These are phyloP conservation scores for Coregonus suidteri DNA, from an alignment of 2,797 vertebrate species.

Conservation along the genomic window DNA sequence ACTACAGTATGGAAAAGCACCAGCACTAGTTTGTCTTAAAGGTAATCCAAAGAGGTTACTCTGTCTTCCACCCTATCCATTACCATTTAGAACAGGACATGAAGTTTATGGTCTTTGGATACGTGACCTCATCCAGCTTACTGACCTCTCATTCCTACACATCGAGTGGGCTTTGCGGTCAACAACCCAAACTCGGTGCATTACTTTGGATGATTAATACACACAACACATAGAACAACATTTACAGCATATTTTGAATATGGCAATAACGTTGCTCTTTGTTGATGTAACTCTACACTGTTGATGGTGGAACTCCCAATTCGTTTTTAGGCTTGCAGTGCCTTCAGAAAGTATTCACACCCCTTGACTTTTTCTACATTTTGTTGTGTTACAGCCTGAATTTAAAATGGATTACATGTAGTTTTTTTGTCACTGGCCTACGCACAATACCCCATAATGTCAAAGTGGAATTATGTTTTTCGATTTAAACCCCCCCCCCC, in stretches of 20 bases:
- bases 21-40: slow-evolving; percentile 22
- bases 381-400: too few species aligned
- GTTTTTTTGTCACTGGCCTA: too few species aligned
- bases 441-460: too few species aligned
- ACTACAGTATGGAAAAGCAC: slow-evolving; percentile 1
- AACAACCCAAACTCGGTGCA: background rate
- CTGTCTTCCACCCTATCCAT: slow-evolving; percentile 40
- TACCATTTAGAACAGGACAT: background rate
- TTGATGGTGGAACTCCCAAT: background rate
- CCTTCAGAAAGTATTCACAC: too few species aligned
- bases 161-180: background rate
- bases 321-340: background rate
- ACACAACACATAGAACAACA: background rate
- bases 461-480: too few species aligned
- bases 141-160: background rate
- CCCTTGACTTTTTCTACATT: too few species aligned
- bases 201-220: background rate
- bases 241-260: background rate
- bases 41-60: slow-evolving; percentile 16
- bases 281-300: background rate
- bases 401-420: too few species aligned
- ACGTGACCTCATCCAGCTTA: background rate
- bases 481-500: too few species aligned
- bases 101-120: background rate
- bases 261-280: background rate